Base-by-base conservation (phyloP, 2,113 vertebrate species). In the Pteruthius melanotis region DNA sequence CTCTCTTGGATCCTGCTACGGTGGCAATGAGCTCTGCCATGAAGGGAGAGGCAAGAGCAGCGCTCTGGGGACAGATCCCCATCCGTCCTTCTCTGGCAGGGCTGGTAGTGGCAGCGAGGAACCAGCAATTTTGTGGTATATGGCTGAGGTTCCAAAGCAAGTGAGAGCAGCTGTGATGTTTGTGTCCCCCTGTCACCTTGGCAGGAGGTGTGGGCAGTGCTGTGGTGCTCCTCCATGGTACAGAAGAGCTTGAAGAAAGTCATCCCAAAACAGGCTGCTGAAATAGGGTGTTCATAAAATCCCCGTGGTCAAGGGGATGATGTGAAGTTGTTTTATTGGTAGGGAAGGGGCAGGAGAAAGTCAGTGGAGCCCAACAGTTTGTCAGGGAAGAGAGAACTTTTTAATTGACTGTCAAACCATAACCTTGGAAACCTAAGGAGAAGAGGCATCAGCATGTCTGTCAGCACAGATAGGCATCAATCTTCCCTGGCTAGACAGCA, bases 361-460 rank as follows among this genome's bases (percentile, higher is more conserved):
- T 65, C 57, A 49, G 30, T 30, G 42, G 44, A 86, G 47, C 24
- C n/a, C 79, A 80, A 59, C 8, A 61, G 24, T 77, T 83, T 90
- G 45, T 87, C 69, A 96, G n/a, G 76, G 44, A 93, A 91, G 64
- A 84, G 28, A 95, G 79, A 96, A 93, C 78, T 87, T 76, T 94
- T 90, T 93, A 96, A 92, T 85, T 95, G 93, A 95, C 89, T 90
- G 71, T 71, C 74, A 95, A 91, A 47, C 74, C 68, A 89, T 86
- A 94, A 94, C 80, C 68, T 86, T 95, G 85, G 94, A 95, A 94
- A 79, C 87, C 61, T 66, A 45, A 91, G 64, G 61, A 92, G 75
- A 80, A 91, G 50, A 92, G 85, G 87, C 85, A 93, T 94, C 85
- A 94, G 90, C 78, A 72, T 64, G 74, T 89, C 49, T 96, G 91